Evolutionary conservation across 2,797 vertebrate genomes (phyloP), one percentile per base, ranked within the genome.

Genomic region (Toxotes lorentzi): DNA sequence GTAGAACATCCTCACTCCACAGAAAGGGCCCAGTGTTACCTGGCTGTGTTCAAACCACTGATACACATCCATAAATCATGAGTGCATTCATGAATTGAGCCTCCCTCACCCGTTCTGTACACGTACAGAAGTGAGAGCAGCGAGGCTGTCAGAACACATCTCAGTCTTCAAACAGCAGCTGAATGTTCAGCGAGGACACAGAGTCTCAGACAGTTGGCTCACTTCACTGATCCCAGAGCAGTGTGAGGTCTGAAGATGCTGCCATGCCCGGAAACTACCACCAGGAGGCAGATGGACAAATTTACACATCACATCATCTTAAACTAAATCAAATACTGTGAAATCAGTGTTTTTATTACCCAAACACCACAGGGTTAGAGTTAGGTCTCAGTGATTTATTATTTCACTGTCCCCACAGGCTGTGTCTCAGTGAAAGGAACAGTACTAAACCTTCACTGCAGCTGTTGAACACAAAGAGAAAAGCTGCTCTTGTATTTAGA

Each of bases 1-100:
- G 34, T 35, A 35, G 34, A 35, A 35, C 34, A 35, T 35, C 34
- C 34, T 7, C 7, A 35, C 34, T 35, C 4, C 34, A 35, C 34
- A 35, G 34, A 35, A 7, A 35, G 34, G 34, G 9, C 34, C 34
- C 34, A 35, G 34, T 35, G 7, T 35, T 9, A 35, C 34, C 34
- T 35, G 7, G 34, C 4, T 7, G 34, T 35, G 34, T 35, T 35
- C 7, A 48, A 17, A 35, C n/a, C 53, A 45, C 48, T 43, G n/a
- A 40, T 23, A 8, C 34, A 24, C 68, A 60, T 59, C 54, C 60
- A 30, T 66, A 72, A 72, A 78, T 47, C 66, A 77, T 48, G 66
- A 70, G 23, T 13, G 0, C 58, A 3, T 41, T 61, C 48, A 56
- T 59, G 14, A 38, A 53, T 11, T 1, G 32, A 45, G 5, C 53